Conservation (phyloP, 2,797 vertebrate species). For the Diceros bicornis region DNA sequence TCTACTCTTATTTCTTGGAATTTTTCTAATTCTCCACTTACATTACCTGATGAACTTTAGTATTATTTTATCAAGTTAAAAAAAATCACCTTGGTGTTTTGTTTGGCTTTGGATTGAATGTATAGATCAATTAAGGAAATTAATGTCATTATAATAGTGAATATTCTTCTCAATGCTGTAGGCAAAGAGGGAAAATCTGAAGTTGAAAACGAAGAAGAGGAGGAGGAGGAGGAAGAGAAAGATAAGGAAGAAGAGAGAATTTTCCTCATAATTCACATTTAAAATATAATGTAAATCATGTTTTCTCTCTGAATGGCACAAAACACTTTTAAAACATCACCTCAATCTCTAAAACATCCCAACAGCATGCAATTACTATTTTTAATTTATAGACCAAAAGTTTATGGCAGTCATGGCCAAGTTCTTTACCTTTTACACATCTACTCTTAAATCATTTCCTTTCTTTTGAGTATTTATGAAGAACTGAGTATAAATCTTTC, state of each 20-base stretch:
- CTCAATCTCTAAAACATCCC: not conserved
- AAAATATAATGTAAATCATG: constrained; percentile 17
- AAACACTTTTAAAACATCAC: constrained; percentile 62
- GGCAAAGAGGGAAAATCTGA: constrained; percentile 7
- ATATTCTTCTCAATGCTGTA: not conserved
- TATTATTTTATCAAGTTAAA: constrained; percentile 27
- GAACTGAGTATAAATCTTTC: constrained; percentile 35
- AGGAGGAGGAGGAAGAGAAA: not conserved
- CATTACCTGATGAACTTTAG: not conserved
- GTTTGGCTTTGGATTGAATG: not conserved
- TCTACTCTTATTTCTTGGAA: constrained; percentile 26
- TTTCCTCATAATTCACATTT: not conserved
- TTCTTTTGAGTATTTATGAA: constrained; percentile 22
- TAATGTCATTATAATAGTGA: not conserved
- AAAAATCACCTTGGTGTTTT: constrained; percentile 44
- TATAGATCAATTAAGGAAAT: constrained; percentile 29
- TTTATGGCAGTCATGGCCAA: constrained; percentile 44
- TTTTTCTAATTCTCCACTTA: constrained; percentile 1
- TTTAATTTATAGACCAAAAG: constrained; percentile 25
- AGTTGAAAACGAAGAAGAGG: not conserved
- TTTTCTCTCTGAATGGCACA: constrained; percentile 27
- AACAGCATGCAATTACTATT: not conserved
- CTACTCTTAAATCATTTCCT: constrained; percentile 21
- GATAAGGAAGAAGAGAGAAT: not conserved
- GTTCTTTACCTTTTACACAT: constrained; percentile 42